Conservation (phyloP, 2,113 vertebrate genomes). For the Odontophorus gujanensis region DNA sequence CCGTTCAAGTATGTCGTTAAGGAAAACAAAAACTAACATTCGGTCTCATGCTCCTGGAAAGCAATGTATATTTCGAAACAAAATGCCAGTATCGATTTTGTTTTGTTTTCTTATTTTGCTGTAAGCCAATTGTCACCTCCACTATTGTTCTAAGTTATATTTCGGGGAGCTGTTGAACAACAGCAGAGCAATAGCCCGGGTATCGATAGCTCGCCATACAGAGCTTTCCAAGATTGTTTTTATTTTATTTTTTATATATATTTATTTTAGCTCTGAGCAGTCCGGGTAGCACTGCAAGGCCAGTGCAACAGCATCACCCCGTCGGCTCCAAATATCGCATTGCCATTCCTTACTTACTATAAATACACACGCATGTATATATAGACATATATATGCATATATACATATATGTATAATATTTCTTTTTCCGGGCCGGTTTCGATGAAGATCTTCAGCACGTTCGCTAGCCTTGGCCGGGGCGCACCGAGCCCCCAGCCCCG, state of each 20-base stretch:
- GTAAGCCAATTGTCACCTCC: background rate
- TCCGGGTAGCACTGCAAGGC: background rate
- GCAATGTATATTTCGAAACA: background rate
- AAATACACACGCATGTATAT: too few species aligned
- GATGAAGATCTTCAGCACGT: background rate
- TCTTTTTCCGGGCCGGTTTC: background rate
- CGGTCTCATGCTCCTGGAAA: background rate
- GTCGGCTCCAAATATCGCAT: background rate
- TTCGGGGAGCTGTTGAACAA: background rate
- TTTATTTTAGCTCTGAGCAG: background rate
- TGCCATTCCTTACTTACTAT: background rate
- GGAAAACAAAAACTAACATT: background rate
- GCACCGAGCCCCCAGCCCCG: background rate
- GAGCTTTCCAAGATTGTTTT: background rate
- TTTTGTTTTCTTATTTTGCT: background rate
- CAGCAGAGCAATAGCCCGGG: background rate
- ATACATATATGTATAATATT: too few species aligned
- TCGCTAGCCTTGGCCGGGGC: background rate
- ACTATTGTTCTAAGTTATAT: background rate
- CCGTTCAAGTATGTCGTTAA: background rate
- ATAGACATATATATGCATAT: too few species aligned
- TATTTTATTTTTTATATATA: too few species aligned
- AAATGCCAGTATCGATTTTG: background rate
- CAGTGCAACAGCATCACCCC: background rate
- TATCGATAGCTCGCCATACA: background rate